Percentiles rank a stretch among this genome's conserved stretches.
phyloP scores from a whole-genome alignment of 2,888 invertebrate genomes.

The Nomada fabriciana region DNA sequence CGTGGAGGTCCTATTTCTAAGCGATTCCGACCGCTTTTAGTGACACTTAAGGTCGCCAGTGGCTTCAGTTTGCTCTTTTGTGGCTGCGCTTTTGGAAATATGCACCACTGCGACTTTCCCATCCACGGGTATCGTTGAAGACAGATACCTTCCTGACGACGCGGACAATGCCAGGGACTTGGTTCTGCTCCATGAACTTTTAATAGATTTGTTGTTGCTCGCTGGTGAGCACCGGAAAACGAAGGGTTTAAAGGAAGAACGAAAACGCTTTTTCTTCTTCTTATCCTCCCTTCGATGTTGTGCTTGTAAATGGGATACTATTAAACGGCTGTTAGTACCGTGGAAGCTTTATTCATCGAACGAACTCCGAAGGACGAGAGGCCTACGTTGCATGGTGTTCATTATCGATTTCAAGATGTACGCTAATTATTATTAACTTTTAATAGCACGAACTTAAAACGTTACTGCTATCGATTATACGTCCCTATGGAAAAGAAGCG shows the following conservation, averaged over 20 bases:
- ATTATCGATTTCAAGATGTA: background rate
- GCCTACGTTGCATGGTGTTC: background rate
- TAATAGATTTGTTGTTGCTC: conserved; percentile 50
- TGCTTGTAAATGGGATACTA: conserved; percentile 3
- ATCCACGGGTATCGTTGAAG: conserved; percentile 43
- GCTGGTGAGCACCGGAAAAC: conserved; percentile 35
- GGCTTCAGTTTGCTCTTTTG: conserved; percentile 77
- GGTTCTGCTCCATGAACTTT: conserved; percentile 48
- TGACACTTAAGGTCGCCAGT: conserved; percentile 75
- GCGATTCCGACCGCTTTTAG: conserved; percentile 74
- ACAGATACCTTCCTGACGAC: conserved; percentile 62
- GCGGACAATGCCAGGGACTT: conserved; percentile 46
- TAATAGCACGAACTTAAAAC: background rate
- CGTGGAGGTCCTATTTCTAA: conserved; percentile 73
- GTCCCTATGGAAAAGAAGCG: too few relatives aligned
- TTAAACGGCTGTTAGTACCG: background rate
- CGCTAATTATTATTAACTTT: background rate
- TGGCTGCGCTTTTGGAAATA: conserved; percentile 62
- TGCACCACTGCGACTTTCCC: conserved; percentile 40
- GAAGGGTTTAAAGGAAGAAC: conserved; percentile 32
- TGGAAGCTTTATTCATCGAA: background rate
- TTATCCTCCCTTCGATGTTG: background rate
- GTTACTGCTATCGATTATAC: too few relatives aligned
- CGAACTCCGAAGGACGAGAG: background rate
- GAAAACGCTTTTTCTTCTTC: background rate